phyloP scores from a whole-genome alignment of 2,888 invertebrate species.

The Thymelicus acteon region DNA sequence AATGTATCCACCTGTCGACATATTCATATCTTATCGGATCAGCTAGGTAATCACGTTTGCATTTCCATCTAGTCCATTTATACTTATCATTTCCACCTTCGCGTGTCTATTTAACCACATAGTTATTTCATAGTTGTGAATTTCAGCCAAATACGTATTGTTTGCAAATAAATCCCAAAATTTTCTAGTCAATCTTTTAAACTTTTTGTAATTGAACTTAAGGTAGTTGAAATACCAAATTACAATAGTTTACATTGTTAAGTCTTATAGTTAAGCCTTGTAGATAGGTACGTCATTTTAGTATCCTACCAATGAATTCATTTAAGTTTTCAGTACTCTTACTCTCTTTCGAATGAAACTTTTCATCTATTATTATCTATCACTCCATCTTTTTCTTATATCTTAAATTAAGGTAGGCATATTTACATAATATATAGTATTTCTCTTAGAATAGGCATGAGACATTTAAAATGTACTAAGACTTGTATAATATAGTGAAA shows the following conservation, averaged over 20 bases:
- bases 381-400: slow-evolving; percentile 16
- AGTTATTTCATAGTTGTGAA: slow-evolving; percentile 56
- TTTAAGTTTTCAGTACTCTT: slow-evolving; percentile 44
- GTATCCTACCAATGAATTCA: slow-evolving; percentile 67
- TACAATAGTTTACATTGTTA: slow-evolving; percentile 52
- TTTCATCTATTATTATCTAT: slow-evolving; percentile 28
- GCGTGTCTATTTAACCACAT: slow-evolving; percentile 31
- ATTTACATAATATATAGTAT: slow-evolving; percentile 9
- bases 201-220: slow-evolving; percentile 61
- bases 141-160: slow-evolving; percentile 64
- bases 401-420: slow-evolving; percentile 5
- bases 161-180: slow-evolving; percentile 72
- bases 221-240: slow-evolving; percentile 72
- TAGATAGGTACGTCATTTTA: slow-evolving; percentile 55
- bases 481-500: slow-evolving; percentile 16
- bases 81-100: slow-evolving; percentile 44
- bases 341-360: slow-evolving; percentile 21
- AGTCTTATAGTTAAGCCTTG: slow-evolving; percentile 44
- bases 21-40: slow-evolving; percentile 15
- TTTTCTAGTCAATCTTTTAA: slow-evolving; percentile 78
- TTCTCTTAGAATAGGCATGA: slow-evolving; percentile 11
- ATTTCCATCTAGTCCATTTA: slow-evolving; percentile 67
- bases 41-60: slow-evolving; percentile 50
- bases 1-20: slow-evolving; percentile 37
- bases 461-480: slow-evolving; percentile 14